Evolutionary conservation across 2,113 vertebrate genomes (phyloP).

Genomic region (Panthera leo): DNA sequence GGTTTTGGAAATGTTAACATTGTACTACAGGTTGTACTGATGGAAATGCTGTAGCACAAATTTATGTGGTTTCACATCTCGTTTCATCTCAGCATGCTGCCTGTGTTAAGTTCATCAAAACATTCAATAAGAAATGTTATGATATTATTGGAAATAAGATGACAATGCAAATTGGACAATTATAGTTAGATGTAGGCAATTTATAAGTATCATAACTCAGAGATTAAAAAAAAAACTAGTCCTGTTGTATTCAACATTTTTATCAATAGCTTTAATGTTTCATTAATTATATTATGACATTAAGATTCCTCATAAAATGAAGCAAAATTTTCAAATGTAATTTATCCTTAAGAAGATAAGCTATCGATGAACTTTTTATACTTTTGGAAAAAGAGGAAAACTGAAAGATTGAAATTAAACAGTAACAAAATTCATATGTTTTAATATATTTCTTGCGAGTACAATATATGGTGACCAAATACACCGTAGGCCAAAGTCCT

Average conservation of each 20-base stretch:
- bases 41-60: not conserved
- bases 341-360: not conserved
- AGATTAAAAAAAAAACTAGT: not conserved
- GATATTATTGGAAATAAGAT: not conserved
- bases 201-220: not conserved
- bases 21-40: not conserved
- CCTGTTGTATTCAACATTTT: not conserved
- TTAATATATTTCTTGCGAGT: not conserved
- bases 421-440: not conserved
- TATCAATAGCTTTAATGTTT: not conserved
- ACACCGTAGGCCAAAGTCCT: not conserved
- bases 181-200: not conserved
- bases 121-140: not conserved
- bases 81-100: not conserved
- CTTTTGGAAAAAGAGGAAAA: not conserved
- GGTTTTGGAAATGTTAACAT: not conserved
- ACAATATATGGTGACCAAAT: not conserved
- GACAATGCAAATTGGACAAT: not conserved
- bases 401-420: not conserved
- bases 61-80: not conserved
- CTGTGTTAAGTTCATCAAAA: not conserved
- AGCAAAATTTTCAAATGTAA: not conserved
- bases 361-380: not conserved
- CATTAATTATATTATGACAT: not conserved
- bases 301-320: not conserved